Conservation (phyloP, 2,797 vertebrate genomes). For the Lacerta viridis region DNA sequence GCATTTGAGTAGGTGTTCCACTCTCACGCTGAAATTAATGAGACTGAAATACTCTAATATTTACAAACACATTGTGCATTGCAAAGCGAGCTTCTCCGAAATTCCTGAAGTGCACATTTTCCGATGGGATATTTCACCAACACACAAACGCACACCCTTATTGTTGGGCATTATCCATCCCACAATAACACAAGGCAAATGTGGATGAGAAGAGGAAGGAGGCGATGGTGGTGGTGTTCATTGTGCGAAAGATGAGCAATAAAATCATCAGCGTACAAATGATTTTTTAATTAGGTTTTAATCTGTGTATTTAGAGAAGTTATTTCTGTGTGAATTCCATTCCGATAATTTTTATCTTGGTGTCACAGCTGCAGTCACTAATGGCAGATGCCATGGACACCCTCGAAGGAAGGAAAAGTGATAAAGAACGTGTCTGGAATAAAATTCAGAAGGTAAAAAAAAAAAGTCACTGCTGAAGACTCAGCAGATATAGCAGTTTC, state of each 20-base stretch:
- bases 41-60: background rate
- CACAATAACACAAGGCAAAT: conserved; percentile 67
- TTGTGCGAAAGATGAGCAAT: conserved; percentile 85
- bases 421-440: conserved; percentile 83
- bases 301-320: conserved; percentile 87
- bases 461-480: conserved; percentile 47
- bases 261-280: conserved; percentile 90
- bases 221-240: conserved; percentile 77
- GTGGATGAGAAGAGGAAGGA: conserved; percentile 44
- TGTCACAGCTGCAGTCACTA: conserved; percentile 87
- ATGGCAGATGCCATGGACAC: conserved; percentile 88
- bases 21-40: background rate
- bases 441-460: conserved; percentile 83
- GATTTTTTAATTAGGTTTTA: conserved; percentile 93
- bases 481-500: conserved; percentile 47
- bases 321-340: conserved; percentile 84
- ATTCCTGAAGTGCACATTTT: conserved; percentile 71
- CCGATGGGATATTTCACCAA: conserved; percentile 58
- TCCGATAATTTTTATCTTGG: conserved; percentile 88
- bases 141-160: background rate
- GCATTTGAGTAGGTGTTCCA: background rate
- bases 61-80: conserved; percentile 60
- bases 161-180: conserved; percentile 71
- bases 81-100: conserved; percentile 71
- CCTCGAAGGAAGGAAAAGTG: conserved; percentile 83